Evolutionary conservation across 2,888 invertebrate genomes (phyloP).

Genomic region (Conops quadrifasciatus): DNA sequence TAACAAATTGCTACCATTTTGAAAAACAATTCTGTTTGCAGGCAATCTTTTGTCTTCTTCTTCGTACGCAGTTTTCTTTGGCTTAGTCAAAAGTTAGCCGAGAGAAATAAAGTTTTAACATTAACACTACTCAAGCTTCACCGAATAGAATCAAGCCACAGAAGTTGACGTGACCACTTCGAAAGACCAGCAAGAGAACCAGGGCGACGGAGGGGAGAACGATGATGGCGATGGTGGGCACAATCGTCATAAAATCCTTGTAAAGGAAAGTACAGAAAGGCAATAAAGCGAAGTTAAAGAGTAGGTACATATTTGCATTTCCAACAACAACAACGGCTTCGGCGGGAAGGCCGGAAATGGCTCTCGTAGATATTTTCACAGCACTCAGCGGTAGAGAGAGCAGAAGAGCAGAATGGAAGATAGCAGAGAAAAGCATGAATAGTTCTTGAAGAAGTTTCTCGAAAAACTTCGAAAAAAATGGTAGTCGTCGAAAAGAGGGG

Average conservation of each 20-base stretch:
- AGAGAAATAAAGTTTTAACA: slow-evolving; percentile 2
- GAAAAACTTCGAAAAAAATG: neutral
- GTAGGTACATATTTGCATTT: too few species aligned
- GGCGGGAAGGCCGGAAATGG: too few species aligned
- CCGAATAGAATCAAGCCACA: neutral
- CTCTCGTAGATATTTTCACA: neutral
- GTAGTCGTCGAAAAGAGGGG: neutral
- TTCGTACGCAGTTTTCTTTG: neutral
- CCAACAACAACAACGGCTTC: too few species aligned
- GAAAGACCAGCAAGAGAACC: neutral
- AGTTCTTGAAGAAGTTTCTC: neutral
- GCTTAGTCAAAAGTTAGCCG: neutral
- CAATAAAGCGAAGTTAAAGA: too few species aligned
- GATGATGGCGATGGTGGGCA: neutral
- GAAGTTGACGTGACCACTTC: neutral
- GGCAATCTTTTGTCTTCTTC: neutral
- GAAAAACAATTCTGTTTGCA: neutral
- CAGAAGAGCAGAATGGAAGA: too few species aligned
- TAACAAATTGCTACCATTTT: neutral
- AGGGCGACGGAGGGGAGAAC: neutral
- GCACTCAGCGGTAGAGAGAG: neutral
- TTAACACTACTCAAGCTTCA: neutral
- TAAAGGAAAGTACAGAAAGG: neutral
- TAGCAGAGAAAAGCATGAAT: neutral
- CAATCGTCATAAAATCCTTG: neutral